Base-by-base conservation (phyloP, 92 coral and sea anemone genomes). In the Virgularia gustaviana region DNA sequence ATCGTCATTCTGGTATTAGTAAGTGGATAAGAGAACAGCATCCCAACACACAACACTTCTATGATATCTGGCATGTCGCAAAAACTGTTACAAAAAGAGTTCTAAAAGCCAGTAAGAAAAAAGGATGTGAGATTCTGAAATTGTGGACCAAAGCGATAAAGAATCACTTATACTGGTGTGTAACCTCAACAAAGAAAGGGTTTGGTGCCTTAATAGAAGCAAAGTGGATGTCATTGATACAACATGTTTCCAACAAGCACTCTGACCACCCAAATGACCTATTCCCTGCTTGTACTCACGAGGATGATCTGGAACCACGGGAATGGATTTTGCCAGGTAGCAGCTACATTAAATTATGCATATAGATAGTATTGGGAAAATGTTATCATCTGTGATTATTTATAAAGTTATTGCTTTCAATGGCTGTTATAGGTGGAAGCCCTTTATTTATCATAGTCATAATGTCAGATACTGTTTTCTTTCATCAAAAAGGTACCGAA, bases 21-120 rank as follows among this genome's bases (percentile, higher is more conserved):
- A 77, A 78, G 56, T 82, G 90, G 86, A 77, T 85, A 13, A 58
- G 84, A 34, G 78, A 63, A 24, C n/a, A 33, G 19, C 45, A 62
- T 30, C 37, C 74, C 15, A 36, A 49, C n/a, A 75, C 86, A 2
- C 39, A 43, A 2, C 90, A 86, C 42, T 79, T 54, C 45, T 83
- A 63, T 67, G 88, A 83, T 62, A 80, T 85, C 16, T 85, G 83
- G 89, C 89, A 86, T 52, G 77, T 86, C 9, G 83, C 90, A 7
- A 76, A 76, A 13, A 72, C 87, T 9, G 78, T 75, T 30, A 72
- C 73, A 18, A 86, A 86, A 38, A 55, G 77, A 70, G 36, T 86
- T 51, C 68, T 83, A 5, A 58, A 63, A 59, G 78, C 85, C 36
- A 77, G 86, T 32, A 85, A 81, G 57, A 86, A 81, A 20, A 78